Evolutionary conservation across 2,888 invertebrate genomes (phyloP).

Genomic region (Euzophera pinguis): DNA sequence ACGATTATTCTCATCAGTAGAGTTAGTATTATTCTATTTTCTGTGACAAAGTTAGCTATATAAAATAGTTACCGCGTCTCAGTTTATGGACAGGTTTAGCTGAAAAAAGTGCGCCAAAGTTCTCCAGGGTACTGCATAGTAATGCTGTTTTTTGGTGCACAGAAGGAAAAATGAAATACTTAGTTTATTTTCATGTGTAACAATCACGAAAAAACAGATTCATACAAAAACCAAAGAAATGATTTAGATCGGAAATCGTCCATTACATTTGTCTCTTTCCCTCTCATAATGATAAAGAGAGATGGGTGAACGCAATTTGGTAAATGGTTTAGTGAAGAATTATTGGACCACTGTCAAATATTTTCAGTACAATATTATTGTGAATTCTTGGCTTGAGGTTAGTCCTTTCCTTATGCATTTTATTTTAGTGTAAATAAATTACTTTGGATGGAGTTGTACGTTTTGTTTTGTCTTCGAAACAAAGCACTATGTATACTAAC

Average conservation of each 20-base stretch:
- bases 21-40: no score
- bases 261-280: constrained; percentile 1
- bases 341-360: constrained; percentile 11
- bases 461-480: background rate
- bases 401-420: constrained; percentile 7
- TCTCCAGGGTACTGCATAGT: no score
- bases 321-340: background rate
- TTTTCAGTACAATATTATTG: constrained; percentile 4
- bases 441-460: background rate
- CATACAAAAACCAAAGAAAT: constrained; percentile 6
- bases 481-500: background rate
- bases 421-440: constrained; percentile 1
- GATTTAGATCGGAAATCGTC: background rate
- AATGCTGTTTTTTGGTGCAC: no score
- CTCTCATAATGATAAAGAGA: background rate
- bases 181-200: no score
- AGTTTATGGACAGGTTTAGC: no score
- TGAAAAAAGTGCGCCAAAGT: no score
- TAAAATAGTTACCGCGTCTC: no score
- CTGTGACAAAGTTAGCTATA: no score
- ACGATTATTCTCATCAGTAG: no score
- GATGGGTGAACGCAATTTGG: background rate
- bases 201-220: background rate
- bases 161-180: no score
- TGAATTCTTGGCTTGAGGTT: background rate